Conservation (phyloP, 2,113 vertebrate genomes). For the Tachycineta bicolor region DNA sequence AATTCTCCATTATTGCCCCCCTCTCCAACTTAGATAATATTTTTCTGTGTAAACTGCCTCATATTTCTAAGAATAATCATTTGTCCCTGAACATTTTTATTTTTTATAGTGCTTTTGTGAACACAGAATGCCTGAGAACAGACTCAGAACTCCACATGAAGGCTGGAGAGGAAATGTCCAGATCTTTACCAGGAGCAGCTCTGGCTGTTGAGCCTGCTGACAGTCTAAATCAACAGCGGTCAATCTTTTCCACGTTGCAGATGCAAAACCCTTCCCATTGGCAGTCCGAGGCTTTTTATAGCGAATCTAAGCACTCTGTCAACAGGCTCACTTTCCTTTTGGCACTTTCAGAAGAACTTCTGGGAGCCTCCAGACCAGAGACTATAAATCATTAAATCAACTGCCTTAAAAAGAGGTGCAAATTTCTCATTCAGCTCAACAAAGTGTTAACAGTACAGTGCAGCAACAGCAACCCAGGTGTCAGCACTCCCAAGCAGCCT, state of each 20-base stretch:
- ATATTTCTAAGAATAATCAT: not conserved
- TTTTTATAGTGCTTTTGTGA: not conserved
- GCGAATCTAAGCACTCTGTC: not conserved
- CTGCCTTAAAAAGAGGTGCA: not conserved
- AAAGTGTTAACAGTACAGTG: not conserved
- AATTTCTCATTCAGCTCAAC: constrained; percentile 7
- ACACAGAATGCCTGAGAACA: not conserved
- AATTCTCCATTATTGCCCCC: not conserved
- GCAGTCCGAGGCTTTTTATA: not conserved
- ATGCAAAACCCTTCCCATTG: not conserved
- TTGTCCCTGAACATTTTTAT: not conserved
- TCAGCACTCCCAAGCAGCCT: not conserved
- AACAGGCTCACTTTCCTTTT: not conserved
- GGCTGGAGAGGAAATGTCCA: not conserved
- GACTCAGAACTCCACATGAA: not conserved
- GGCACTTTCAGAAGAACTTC: not conserved
- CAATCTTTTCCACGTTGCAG: not conserved
- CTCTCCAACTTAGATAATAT: not conserved
- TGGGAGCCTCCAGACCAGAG: not conserved
- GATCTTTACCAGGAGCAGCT: not conserved
- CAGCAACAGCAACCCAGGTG: not conserved
- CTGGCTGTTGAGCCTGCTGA: not conserved
- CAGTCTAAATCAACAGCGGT: not conserved
- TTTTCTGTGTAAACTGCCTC: not conserved
- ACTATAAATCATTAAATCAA: constrained; percentile 35